Conservation (phyloP, 2,888 invertebrate genomes). For the Rambutsinella grinnellia region DNA sequence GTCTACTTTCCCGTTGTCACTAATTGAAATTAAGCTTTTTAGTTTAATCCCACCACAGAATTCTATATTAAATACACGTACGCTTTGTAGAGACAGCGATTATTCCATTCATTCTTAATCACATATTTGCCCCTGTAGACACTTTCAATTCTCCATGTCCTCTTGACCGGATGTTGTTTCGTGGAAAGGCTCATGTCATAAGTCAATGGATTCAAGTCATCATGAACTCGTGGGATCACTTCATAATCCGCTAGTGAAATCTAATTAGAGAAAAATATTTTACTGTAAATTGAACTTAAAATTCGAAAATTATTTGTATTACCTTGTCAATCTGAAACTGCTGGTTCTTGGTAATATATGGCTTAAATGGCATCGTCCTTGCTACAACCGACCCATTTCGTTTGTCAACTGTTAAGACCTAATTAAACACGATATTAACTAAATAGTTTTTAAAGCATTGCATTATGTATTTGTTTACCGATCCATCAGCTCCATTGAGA, state of each 20-base stretch:
- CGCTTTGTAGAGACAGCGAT: slow-evolving; percentile 60
- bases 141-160: slow-evolving; percentile 60
- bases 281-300: neutral
- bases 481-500: slow-evolving; percentile 60
- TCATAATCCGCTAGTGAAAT: slow-evolving; percentile 60
- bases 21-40: slow-evolving; percentile 2
- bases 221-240: slow-evolving; percentile 58
- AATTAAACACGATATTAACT: too few species aligned
- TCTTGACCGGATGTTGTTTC: slow-evolving; percentile 37
- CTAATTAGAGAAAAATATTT: slow-evolving; percentile 23
- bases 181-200: slow-evolving; percentile 57
- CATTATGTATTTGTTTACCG: slow-evolving; percentile 22
- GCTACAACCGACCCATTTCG: slow-evolving; percentile 33
- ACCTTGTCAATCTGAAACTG: slow-evolving; percentile 61
- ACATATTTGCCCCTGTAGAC: slow-evolving; percentile 59
- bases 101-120: slow-evolving; percentile 62
- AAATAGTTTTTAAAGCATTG: neutral
- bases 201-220: slow-evolving; percentile 56
- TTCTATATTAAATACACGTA: slow-evolving; percentile 29
- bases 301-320: too few species aligned
- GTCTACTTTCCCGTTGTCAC: slow-evolving; percentile 56
- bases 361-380: slow-evolving; percentile 50
- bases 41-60: neutral
- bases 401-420: slow-evolving; percentile 55
- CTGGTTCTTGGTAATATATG: slow-evolving; percentile 59